Evolutionary conservation across 2,113 vertebrate genomes (phyloP), one percentile per base, ranked within the genome.

Genomic region (Cheilinus undulatus): DNA sequence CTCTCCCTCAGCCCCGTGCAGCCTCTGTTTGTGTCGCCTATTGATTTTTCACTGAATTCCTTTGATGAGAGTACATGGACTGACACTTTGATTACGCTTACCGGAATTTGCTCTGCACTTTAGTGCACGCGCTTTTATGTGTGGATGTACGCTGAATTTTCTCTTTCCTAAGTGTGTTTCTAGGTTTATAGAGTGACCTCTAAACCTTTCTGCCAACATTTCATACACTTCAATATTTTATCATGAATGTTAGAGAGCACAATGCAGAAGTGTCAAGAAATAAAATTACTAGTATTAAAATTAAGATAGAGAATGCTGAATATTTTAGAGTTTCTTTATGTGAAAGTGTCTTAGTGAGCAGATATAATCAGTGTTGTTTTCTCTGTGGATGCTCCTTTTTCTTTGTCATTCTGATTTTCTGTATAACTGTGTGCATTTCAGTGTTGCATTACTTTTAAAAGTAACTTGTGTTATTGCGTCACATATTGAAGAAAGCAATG

Each of bases 31-130:
- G 78, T 87, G 83, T 71, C 48, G 48, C 50, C 30, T 80, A 90
- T 89, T 86, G 86, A 89, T 88, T 92, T 90, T 77, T 48, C 58
- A 62, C 66, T 81, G 81, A 82, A 83, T 73, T 86, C 52, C 43
- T 84, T 85, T 84, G 78, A 92, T 75, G 81, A 75, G 69, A 67
- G 77, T 69, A 78, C 30, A 72, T 70, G 66, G 80, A 79, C 68
- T 71, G 74, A 82, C 76, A 81, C 63, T 88, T 85, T 86, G 79
- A 88, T 86, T 88, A 70, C 36, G 42, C 64, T 71, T 80, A 71
- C 77, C 0, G n/a, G 54, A 66, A 74, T 50, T 76, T 1, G 15
- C 54, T 75, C 61, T 62, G 11, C 10, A 19, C 12, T 27, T 28
- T 17, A 1, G 27, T 24, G 40, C 15, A 24, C n/a, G 36, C 49